Base-by-base conservation (phyloP, 2,113 vertebrate species). In the Gasterosteus nipponicus region DNA sequence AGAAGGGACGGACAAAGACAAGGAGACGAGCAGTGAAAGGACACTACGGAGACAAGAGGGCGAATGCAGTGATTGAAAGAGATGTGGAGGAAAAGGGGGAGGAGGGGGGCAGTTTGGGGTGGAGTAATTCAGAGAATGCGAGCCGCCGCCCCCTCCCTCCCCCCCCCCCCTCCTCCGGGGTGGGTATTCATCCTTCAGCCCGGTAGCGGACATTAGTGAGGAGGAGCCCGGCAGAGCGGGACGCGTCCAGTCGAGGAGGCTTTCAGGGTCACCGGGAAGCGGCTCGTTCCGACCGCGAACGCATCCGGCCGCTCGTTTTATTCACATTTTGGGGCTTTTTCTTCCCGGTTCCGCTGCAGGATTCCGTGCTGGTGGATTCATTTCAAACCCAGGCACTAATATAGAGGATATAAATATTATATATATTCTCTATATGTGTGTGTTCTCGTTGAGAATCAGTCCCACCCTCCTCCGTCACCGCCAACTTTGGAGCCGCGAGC, bases 181-280 rank as follows among this genome's bases (percentile, higher is more conserved):
- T 80, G 82, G 84, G 85, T 65, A 83, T 77, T 82, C 87, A 86
- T 84, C 85, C 87, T 85, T 74, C 83, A 81, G 63, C 83, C 81
- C 69, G 3, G 86, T 7, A 82, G 86, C 89, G 87, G 89, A 91
- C 87, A 88, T 91, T 85, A 60, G 82, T 49, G 84, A 51, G 18
- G 73, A 83, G 82, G 75, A 80, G 14, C 73, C 53, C 73, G 46
- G 77, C 62, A 62, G 69, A 35, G 33, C 61, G 60, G 69, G 82
- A 83, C 75, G 59, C 10, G 79, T 68, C 6, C n/a, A 35, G 10
- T 1, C 18, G 35, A 38, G 41, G 82, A 74, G 47, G 60, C 54
- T n/a, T 10, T 9, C 35, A 61, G 59, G 51, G 35, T 38, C 35
- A 38, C 6, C 35, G 35, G 35, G 35, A 38, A 38, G 35, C 35